Evolutionary conservation across 2,888 invertebrate species (phyloP).

Genomic region (Clusia tigrina): DNA sequence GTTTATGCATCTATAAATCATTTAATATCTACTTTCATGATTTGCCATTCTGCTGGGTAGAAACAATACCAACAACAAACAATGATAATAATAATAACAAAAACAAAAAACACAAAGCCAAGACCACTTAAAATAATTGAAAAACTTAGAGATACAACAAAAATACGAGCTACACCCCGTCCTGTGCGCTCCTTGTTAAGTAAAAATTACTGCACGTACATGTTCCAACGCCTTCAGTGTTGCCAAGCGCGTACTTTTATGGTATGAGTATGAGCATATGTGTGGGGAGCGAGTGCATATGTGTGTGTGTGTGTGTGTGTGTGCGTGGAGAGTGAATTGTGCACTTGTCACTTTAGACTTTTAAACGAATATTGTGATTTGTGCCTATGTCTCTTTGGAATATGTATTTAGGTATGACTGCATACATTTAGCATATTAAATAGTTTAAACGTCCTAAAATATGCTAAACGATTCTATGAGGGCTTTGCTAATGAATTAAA

Average conservation of each 20-base stretch:
- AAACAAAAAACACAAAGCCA: constrained; percentile 33
- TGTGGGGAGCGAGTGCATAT: not conserved
- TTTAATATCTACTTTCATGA: too few species aligned
- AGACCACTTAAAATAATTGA: constrained; percentile 53
- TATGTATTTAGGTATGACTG: not conserved
- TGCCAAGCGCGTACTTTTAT: not conserved
- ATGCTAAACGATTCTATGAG: too few species aligned
- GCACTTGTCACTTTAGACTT: constrained; percentile 5
- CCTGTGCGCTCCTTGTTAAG: not conserved
- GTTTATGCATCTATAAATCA: too few species aligned
- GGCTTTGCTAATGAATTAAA: too few species aligned
- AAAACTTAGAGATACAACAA: constrained; percentile 34
- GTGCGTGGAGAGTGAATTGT: not conserved
- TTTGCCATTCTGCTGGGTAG: not conserved
- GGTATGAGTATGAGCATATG: not conserved
- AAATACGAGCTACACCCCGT: not conserved
- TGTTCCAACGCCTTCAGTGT: not conserved
- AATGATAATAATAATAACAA: constrained; percentile 5
- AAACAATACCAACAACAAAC: constrained; percentile 28
- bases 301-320: not conserved
- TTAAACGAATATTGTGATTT: constrained; percentile 26
- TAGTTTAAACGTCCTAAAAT: too few species aligned
- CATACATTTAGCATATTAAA: too few species aligned
- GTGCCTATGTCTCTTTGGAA: constrained; percentile 4
- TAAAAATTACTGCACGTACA: not conserved